phyloP scores from a whole-genome alignment of 2,888 invertebrate genomes.

The Amiota communis region DNA sequence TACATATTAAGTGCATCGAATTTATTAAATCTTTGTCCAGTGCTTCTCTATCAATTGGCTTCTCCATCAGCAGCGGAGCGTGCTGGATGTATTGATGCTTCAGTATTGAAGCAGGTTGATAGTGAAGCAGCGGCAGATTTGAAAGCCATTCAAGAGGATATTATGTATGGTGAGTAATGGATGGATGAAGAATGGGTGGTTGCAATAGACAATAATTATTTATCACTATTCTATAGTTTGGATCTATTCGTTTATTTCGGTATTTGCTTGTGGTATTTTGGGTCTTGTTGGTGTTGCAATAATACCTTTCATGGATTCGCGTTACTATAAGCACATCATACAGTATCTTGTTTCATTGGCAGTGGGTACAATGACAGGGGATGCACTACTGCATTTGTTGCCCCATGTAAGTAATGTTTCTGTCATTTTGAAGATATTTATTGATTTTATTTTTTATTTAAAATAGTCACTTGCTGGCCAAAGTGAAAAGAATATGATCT shows the following conservation, averaged over 20 bases:
- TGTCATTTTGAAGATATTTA: not conserved
- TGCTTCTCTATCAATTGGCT: slow-evolving; percentile 79
- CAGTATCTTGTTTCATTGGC: slow-evolving; percentile 95
- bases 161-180: slow-evolving; percentile 57
- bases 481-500: slow-evolving; percentile 81
- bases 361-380: slow-evolving; percentile 92
- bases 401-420: slow-evolving; percentile 81
- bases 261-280: slow-evolving; percentile 88
- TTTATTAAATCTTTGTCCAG: slow-evolving; percentile 77
- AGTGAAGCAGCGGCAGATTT: slow-evolving; percentile 41
- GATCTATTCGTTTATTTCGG: slow-evolving; percentile 87
- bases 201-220: too few species aligned
- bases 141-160: slow-evolving; percentile 51
- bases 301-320: slow-evolving; percentile 91
- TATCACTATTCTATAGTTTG: slow-evolving; percentile 76
- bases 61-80: slow-evolving; percentile 75
- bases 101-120: slow-evolving; percentile 57
- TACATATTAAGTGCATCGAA: slow-evolving; percentile 59
- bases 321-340: slow-evolving; percentile 89
- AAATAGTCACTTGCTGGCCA: slow-evolving; percentile 68
- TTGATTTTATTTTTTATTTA: slow-evolving; percentile 1
- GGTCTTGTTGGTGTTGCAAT: slow-evolving; percentile 91
- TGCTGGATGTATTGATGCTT: slow-evolving; percentile 76
- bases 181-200: too few species aligned
- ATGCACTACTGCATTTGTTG: slow-evolving; percentile 91